A percentile compares a stretch with the other conserved stretches of the same genome.
These are phyloP conservation scores for Gymnocheta viridis DNA, from an alignment of 2,888 invertebrate genomes.

Conservation along the genomic window DNA sequence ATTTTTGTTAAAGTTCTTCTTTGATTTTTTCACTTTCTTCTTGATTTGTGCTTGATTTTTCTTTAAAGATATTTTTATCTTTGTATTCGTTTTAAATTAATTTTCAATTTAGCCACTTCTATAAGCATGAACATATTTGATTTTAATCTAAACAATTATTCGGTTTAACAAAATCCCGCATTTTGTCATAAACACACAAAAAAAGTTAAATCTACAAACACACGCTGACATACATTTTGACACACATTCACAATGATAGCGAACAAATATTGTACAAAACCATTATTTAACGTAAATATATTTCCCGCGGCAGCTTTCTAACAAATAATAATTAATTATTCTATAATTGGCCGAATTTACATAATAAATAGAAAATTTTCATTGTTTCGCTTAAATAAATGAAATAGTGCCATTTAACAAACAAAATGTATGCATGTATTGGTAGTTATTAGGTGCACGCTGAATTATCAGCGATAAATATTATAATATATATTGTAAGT, in stretches of 20 bases:
- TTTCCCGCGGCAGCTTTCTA: slow-evolving; percentile 52
- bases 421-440: neutral
- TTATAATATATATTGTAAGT: too few relatives aligned
- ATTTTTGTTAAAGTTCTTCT: too few relatives aligned
- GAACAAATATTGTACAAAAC: slow-evolving; percentile 10
- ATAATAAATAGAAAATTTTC: slow-evolving; percentile 54
- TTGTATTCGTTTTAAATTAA: neutral
- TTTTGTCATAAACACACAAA: slow-evolving; percentile 13
- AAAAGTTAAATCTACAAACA: neutral
- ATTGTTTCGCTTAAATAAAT: slow-evolving; percentile 48
- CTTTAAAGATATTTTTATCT: too few relatives aligned
- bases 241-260: slow-evolving; percentile 13
- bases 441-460: neutral
- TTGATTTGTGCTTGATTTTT: too few relatives aligned
- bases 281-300: slow-evolving; percentile 31
- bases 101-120: neutral
- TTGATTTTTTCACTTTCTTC: too few relatives aligned
- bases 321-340: slow-evolving; percentile 68
- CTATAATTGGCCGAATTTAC: slow-evolving; percentile 63
- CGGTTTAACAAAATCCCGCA: slow-evolving; percentile 34
- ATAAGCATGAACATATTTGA: slow-evolving; percentile 5
- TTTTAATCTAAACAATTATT: slow-evolving; percentile 52
- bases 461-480: too few relatives aligned
- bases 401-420: slow-evolving; percentile 23
- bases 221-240: neutral